Evolutionary conservation across 2,797 vertebrate genomes (phyloP), one percentile per base, ranked within the genome.

Genomic region (Chloroceryle amazona): DNA sequence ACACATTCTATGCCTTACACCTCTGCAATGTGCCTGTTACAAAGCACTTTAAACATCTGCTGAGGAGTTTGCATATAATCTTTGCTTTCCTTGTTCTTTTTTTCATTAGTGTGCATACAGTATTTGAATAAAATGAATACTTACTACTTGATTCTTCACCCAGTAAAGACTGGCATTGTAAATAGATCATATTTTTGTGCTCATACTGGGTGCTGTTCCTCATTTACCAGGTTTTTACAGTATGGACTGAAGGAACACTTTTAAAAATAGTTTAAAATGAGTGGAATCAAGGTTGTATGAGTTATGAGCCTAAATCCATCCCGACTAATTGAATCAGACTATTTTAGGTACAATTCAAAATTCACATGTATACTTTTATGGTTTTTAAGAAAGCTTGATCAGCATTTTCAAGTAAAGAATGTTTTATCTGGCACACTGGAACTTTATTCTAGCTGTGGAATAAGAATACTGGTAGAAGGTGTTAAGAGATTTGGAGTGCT

Each of bases 331-430:
- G 14, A 81, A 81, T 33, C 28, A 66, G 23, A 61, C 8, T 84
- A 61, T 58, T 86, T 89, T 47, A 89, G 17, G 26, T 46, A 61
- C 17, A 66, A 75, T 54, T 89, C 44, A 93, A 76, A 54, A 92
- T 81, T 79, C 70, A 37, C 10, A 23, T 5, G 10, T 65, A 15
- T 80, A 66, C 47, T 65, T 90, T 2, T 4, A 55, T 25, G 2
- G 2, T 35, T 93, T 89, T 79, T 33, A 12, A 42, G 66, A 85
- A 80, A 85, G 61, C 25, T 49, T 54, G 9, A 71, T 87, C 72
- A 82, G 78, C 39, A 85, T 82, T 93, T 96, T 93, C 35, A 84
- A 58, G 37, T 70, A 80, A 81, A 86, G 15, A 76, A 90, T 39
- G 41, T 81, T 95, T 83, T 42, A 87, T n/a, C 49, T 71, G 49